Conservation (phyloP, 2,888 invertebrate species). For the Cecidostiba fungosa region DNA sequence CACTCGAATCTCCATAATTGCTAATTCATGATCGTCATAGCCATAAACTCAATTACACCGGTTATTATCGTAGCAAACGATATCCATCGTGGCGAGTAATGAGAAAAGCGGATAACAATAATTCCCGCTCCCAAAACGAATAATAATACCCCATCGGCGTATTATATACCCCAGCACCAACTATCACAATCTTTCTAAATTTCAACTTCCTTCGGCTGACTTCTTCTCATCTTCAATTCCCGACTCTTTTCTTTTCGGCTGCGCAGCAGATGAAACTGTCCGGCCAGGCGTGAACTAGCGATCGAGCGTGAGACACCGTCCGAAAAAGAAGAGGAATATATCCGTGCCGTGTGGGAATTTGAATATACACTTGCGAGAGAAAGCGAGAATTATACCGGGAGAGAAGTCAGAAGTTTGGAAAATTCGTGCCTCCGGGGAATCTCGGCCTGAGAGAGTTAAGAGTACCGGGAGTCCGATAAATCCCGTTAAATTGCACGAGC, state of each 20-base stretch:
- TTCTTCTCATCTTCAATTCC: constrained; percentile 21
- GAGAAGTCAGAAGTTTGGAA: constrained; percentile 61
- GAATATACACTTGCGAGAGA: constrained; percentile 18
- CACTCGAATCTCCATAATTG: background rate
- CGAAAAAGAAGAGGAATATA: constrained; percentile 33
- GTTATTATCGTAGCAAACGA: background rate
- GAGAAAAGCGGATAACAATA: background rate
- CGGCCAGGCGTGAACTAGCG: constrained; percentile 67
- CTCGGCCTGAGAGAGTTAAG: constrained; percentile 68
- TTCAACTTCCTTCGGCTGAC: background rate
- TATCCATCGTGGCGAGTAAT: background rate
- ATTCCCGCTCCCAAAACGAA: background rate
- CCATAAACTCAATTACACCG: background rate
- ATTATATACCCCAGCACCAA: background rate
- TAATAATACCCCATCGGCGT: background rate
- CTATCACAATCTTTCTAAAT: constrained; percentile 32
- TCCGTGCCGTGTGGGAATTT: constrained; percentile 23
- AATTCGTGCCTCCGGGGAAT: constrained; percentile 66
- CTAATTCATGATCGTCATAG: too few species aligned
- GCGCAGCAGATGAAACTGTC: constrained; percentile 60
- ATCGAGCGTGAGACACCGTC: constrained; percentile 62
- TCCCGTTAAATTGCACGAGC: constrained; percentile 73
- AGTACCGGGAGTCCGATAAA: constrained; percentile 71
- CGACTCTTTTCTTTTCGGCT: constrained; percentile 36
- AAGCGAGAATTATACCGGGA: constrained; percentile 59